A percentile compares a stretch with the other conserved stretches of the same genome.
phyloP scores from a whole-genome alignment of 2,113 vertebrate species.

The Hystrix cristata region DNA sequence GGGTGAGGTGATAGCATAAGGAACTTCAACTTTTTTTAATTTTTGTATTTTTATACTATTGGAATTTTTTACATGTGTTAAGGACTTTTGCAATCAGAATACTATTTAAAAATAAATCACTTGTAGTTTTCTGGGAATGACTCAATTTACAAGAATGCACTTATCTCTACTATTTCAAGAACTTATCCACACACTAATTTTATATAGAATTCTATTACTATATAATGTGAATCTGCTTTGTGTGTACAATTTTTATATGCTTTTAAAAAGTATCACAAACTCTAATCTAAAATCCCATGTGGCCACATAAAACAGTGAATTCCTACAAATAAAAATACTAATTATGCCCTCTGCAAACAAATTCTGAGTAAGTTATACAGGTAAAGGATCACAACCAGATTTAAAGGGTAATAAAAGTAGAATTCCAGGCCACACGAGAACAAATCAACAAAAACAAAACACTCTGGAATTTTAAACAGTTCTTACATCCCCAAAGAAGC shows the following conservation, averaged over 20 bases:
- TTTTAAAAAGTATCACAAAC: slow-evolving; percentile 32
- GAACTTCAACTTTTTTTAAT: background rate
- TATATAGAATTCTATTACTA: background rate
- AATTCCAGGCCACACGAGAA: background rate
- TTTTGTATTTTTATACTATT: slow-evolving; percentile 28
- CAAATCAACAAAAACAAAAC: background rate
- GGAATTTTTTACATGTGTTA: background rate
- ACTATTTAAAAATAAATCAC: slow-evolving; percentile 39
- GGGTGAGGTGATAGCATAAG: background rate
- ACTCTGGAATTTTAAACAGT: background rate
- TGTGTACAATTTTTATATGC: background rate
- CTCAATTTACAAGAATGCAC: slow-evolving; percentile 35
- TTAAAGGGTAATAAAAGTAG: slow-evolving; percentile 26
- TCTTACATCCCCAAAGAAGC: background rate
- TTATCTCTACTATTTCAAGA: background rate
- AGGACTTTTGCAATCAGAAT: background rate
- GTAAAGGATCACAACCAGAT: background rate
- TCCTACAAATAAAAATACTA: slow-evolving; percentile 49
- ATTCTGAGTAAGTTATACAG: background rate
- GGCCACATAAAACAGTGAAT: slow-evolving; percentile 14
- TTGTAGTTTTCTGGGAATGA: background rate
- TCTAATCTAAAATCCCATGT: slow-evolving; percentile 53
- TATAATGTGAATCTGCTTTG: background rate
- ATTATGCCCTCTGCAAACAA: background rate
- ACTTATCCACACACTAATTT: slow-evolving; percentile 44